Conservation (phyloP, 2,797 vertebrate genomes). For the Vultur gryphus region DNA sequence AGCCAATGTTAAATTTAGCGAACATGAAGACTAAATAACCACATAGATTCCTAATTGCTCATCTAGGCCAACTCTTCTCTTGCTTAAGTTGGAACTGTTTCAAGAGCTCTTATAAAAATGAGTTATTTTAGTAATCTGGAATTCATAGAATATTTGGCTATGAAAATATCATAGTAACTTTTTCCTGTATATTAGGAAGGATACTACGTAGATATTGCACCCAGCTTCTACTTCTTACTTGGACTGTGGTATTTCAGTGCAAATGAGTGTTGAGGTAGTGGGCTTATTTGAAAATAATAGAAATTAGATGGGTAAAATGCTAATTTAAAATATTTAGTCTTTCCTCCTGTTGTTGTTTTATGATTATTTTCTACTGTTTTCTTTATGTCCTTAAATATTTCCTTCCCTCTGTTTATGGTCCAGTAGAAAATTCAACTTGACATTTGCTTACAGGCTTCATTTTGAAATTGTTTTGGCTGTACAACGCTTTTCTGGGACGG, state of each 20-base stretch:
- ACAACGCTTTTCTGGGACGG: background rate
- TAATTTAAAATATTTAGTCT: background rate
- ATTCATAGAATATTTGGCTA: background rate
- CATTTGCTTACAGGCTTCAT: background rate
- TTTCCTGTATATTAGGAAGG: background rate
- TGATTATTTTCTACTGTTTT: background rate
- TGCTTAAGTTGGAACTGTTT: conserved; percentile 14
- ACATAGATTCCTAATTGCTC: background rate
- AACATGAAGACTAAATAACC: background rate
- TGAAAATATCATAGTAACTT: background rate
- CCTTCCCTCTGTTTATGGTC: background rate
- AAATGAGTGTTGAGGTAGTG: background rate
- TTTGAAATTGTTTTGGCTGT: background rate
- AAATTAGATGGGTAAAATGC: background rate
- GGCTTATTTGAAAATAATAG: background rate
- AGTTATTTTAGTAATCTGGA: conserved; percentile 8
- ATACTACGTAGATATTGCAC: background rate
- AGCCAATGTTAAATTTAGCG: background rate
- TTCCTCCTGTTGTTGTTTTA: background rate
- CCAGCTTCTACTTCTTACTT: background rate
- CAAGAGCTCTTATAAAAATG: background rate
- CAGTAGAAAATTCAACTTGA: background rate
- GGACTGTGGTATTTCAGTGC: background rate
- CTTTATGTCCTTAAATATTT: background rate
- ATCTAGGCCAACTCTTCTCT: background rate